These are phyloP conservation scores for Alligator sinensis DNA, from an alignment of 2,113 vertebrate species.

Conservation along the genomic window DNA sequence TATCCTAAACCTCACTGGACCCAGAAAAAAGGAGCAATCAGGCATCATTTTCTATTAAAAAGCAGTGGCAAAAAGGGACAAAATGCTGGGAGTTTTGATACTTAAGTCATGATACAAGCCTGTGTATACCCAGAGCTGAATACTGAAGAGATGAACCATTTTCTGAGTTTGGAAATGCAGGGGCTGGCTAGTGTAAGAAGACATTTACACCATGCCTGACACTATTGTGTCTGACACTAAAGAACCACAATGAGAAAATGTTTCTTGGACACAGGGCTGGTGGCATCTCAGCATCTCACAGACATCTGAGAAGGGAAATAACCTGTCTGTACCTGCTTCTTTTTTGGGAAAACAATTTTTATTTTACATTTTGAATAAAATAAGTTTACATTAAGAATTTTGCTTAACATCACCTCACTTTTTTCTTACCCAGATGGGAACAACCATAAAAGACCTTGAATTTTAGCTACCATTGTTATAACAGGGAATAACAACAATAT, in stretches of 20 bases:
- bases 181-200: not conserved
- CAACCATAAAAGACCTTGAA: rapidly evolving
- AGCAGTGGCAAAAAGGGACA: too few species aligned
- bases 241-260: not conserved
- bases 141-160: not conserved
- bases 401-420: not conserved
- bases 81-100: too few species aligned
- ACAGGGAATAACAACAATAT: not conserved
- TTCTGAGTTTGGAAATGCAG: not conserved
- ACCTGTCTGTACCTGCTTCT: rapidly evolving
- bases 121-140: too few species aligned
- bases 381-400: rapidly evolving
- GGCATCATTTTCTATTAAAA: too few species aligned
- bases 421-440: not conserved
- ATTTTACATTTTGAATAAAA: not conserved
- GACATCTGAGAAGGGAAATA: not conserved
- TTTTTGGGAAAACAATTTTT: not conserved
- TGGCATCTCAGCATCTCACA: not conserved
- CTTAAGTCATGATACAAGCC: too few species aligned
- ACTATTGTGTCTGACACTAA: not conserved
- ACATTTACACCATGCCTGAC: too few species aligned
- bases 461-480: not conserved
- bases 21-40: too few species aligned
- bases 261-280: not conserved
- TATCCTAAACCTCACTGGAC: too few species aligned